These are phyloP conservation scores for Cyclophora albipunctata DNA, from an alignment of 2,888 invertebrate genomes.

Conservation along the genomic window DNA sequence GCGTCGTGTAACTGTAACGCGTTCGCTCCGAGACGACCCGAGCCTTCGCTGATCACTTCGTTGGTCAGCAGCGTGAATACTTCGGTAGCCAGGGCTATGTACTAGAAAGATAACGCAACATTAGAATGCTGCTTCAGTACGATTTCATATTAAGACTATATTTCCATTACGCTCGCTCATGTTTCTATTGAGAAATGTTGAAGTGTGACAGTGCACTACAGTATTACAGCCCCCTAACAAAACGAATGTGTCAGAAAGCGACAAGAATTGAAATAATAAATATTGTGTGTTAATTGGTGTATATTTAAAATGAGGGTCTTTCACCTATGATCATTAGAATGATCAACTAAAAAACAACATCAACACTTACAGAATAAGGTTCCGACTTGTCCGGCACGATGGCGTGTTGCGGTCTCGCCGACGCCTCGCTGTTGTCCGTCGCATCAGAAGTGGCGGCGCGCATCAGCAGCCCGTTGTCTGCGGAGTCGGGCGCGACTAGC, in stretches of 20 bases:
- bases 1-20: constrained; percentile 86
- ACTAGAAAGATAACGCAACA: constrained; percentile 59
- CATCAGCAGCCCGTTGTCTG: constrained; percentile 58
- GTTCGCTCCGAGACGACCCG: constrained; percentile 67
- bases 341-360: too few species aligned
- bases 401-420: constrained; percentile 52
- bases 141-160: too few species aligned
- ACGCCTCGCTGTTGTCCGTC: constrained; percentile 63
- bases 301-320: too few species aligned
- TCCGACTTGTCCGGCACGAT: constrained; percentile 70
- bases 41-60: constrained; percentile 84
- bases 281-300: too few species aligned
- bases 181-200: neutral
- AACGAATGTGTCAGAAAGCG: too few species aligned
- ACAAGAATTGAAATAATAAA: too few species aligned
- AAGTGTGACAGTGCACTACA: too few species aligned
- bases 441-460: constrained; percentile 58
- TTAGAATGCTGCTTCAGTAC: too few species aligned
- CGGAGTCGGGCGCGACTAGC: constrained; percentile 84
- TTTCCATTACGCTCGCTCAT: neutral
- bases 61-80: constrained; percentile 91
- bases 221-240: too few species aligned
- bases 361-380: constrained; percentile 61
- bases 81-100: constrained; percentile 89
- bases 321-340: too few species aligned